These are phyloP conservation scores for Frankliniella fusca DNA, from an alignment of 2,888 invertebrate genomes.

Conservation along the genomic window DNA sequence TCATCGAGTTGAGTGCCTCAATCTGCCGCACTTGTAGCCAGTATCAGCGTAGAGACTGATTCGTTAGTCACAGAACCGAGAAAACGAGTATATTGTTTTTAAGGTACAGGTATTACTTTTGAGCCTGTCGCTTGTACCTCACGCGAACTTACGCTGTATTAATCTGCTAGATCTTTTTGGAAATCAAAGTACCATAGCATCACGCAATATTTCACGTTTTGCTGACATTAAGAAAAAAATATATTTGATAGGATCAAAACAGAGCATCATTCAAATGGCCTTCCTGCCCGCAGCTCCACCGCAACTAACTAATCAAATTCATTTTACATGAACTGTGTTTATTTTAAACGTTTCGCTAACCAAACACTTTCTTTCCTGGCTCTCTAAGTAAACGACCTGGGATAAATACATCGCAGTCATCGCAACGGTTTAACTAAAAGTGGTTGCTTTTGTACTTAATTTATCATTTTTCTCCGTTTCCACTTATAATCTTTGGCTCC, in stretches of 20 bases:
- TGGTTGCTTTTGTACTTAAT: not conserved
- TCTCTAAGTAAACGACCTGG: slow-evolving; percentile 12
- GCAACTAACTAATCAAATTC: slow-evolving; percentile 5
- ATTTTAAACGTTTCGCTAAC: slow-evolving; percentile 16
- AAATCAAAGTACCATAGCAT: too few species aligned
- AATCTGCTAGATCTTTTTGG: too few species aligned
- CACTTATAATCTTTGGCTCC: not conserved
- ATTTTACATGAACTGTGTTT: not conserved
- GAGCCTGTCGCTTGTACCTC: not conserved
- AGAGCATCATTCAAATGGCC: not conserved
- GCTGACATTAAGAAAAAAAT: too few species aligned
- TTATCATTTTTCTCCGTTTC: not conserved
- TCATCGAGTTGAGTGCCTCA: slow-evolving; percentile 11
- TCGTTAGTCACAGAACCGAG: not conserved
- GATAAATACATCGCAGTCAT: slow-evolving; percentile 22
- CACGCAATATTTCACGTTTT: too few species aligned
- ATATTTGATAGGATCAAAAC: too few species aligned
- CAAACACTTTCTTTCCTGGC: not conserved
- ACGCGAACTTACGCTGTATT: not conserved
- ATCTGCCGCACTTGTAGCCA: not conserved
- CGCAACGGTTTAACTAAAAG: slow-evolving; percentile 18
- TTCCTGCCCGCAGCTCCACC: slow-evolving; percentile 20
- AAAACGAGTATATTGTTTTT: not conserved
- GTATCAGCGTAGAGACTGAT: not conserved
- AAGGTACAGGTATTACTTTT: not conserved